phyloP scores from a whole-genome alignment of 2,113 vertebrate genomes.

The Sisor rabdophorus region DNA sequence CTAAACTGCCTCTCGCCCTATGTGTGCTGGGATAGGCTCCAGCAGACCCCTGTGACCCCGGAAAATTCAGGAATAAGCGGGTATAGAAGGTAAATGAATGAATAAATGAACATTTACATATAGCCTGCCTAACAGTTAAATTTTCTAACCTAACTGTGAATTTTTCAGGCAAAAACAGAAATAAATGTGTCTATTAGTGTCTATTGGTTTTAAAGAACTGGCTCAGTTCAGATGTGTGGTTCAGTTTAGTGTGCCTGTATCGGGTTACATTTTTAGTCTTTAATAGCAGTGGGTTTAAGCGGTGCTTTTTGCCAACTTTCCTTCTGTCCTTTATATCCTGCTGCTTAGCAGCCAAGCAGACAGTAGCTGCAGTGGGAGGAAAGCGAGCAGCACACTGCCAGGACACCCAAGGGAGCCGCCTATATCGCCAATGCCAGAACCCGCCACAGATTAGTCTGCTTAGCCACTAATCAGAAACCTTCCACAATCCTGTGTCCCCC shows the following conservation, averaged over 20 bases:
- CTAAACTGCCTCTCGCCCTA: no score
- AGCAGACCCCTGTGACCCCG: no score
- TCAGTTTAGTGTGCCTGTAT: not conserved
- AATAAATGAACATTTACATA: no score
- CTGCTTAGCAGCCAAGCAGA: conserved; percentile 1
- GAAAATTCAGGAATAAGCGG: no score
- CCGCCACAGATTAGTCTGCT: conserved; percentile 32
- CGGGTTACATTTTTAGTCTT: not conserved
- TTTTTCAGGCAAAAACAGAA: not conserved
- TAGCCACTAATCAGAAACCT: conserved; percentile 37
- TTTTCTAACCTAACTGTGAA: no score
- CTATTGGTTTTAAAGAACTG: not conserved
- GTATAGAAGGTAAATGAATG: no score
- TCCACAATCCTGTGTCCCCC: conserved; percentile 9
- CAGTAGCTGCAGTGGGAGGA: conserved; percentile 9
- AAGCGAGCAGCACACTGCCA: conserved; percentile 21
- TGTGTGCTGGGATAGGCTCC: no score
- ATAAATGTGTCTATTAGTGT: not conserved
- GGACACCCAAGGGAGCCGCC: conserved; percentile 8
- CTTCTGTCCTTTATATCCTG: not conserved
- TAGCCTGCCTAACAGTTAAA: no score
- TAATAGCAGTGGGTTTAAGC: not conserved
- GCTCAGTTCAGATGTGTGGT: conserved; percentile 1
- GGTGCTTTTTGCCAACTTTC: not conserved
- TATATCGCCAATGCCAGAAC: conserved; percentile 13